Conservation (phyloP, 2,888 invertebrate genomes). For the Pristionchus entomophagus region DNA sequence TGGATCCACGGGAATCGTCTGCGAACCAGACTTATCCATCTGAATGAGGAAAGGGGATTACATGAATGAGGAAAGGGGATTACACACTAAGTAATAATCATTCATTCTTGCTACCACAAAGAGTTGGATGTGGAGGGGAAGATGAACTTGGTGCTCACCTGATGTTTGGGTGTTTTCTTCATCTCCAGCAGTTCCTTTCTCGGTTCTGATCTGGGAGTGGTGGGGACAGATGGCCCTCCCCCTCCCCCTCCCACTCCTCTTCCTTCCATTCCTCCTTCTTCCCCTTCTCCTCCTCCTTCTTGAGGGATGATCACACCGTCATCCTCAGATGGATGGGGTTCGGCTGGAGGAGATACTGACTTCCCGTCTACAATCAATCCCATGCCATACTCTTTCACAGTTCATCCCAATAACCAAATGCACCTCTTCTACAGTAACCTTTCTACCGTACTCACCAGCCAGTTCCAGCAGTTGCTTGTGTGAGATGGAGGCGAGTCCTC, state of each 20-base stretch:
- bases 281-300: background rate
- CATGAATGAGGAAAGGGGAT: too few relatives aligned
- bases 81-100: background rate
- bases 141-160: background rate
- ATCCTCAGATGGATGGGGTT: background rate
- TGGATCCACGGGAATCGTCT: slow-evolving; percentile 26
- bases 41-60: too few relatives aligned
- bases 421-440: background rate
- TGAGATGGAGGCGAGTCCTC: background rate
- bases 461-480: slow-evolving; percentile 17
- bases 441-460: slow-evolving; percentile 13
- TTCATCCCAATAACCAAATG: background rate
- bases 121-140: background rate
- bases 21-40: background rate
- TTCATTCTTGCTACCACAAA: background rate
- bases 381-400: too few relatives aligned
- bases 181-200: slow-evolving; percentile 33
- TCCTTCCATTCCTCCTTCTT: too few relatives aligned
- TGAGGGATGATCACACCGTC: background rate
- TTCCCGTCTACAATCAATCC: background rate
- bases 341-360: slow-evolving; percentile 34
- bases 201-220: background rate
- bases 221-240: background rate
- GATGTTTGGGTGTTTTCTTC: slow-evolving; percentile 33
- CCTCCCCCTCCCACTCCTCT: background rate